Evolutionary conservation across 2,113 vertebrate species (phyloP), one percentile per base, ranked within the genome.

Genomic region (Catharus fuscescens): DNA sequence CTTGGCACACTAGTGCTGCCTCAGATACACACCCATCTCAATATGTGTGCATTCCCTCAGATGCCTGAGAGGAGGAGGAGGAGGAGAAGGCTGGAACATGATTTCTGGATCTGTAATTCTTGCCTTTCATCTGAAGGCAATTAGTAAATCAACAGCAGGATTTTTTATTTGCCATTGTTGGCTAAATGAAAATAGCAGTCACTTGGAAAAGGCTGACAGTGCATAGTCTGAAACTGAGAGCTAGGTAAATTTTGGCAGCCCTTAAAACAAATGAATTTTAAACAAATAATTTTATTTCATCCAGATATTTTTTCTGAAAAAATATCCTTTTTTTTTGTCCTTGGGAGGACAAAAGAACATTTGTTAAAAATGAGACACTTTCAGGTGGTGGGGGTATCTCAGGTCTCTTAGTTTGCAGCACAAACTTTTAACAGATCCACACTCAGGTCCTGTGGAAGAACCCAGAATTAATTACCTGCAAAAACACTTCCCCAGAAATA

Each of bases 61-160:
- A 2, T 66, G 78, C 59, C 26, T 44, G 54, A 80, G 40, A 89
- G 73, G 32, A 53, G 21, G 16, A 76, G 26, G 25, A 80, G 20
- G 16, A 77, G 24, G 25, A 82, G 14, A 48, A 45, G n/a, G 70
- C 32, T 90, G 59, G 44, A 93, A 88, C 26, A 26, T 8, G 34
- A 69, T 67, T 95, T 81, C 61, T 87, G 36, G 40, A 85, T 62
- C 66, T 74, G 26, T 64, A 88, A 78, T 67, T 87, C 86, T 42
- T 87, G 62, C 59, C 66, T 91, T 95, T 95, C 91, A 91, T 72
- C 91, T 82, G 50, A 57, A 80, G 52, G 53, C 36, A 95, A 96
- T 73, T 81, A 93, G 26, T 50, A 92, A 82, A 94, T 69, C 66
- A 94, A 42, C 40, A 85, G 57, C 9, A 38, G 45, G 24, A 48